Base-by-base conservation (phyloP, 2,797 vertebrate genomes). In the Rhinoraja longicauda region DNA sequence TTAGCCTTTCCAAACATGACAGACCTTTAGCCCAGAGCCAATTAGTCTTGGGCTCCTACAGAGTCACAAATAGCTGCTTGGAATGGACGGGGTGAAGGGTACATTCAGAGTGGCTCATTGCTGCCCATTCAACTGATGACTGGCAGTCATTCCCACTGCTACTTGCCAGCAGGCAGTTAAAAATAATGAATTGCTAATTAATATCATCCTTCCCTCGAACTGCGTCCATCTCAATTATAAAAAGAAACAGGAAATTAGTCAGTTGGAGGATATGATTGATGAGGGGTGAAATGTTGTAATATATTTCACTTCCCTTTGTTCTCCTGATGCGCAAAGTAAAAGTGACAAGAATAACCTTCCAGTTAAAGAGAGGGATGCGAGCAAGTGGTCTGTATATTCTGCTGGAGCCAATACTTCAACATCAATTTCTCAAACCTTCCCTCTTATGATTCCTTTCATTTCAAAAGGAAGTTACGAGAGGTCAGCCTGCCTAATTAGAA, bases 181-280 rank as follows among this genome's bases (percentile, higher is more conserved):
- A 53, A 72, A 91, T 75, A 75, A 92, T 73, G 67, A 92, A 75
- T 53, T 39, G 2, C 70, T 75, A 75, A 73, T 92, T 92, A 73
- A 53, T 75, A 92, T 53, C 39, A 75, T 73, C 70, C 70, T 57
- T 92, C 45, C 24, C 39, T 73, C 75, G 70, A n/a, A 75, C 90
- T 53, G 21, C 10, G 32, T 10, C 90, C 70, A n/a, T 92, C 90
- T 92, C 90, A 92, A 75, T 92, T 92, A 72, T 72, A 92, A 72
- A 75, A 92, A 53, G 21, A 73, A 75, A 29, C 26, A 53, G 70
- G 36, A 92, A 24, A 75, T 75, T 45, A 92, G 70, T 92, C 21
- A 75, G 9, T 92, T 75, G 39, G 70, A 57, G 90, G 24, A 53
- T 75, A 72, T 72, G 90, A 92, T 92, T 92, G 90, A 92, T 92